phyloP scores from a whole-genome alignment of 2,797 vertebrate genomes.

The Dicrostonyx torquatus region DNA sequence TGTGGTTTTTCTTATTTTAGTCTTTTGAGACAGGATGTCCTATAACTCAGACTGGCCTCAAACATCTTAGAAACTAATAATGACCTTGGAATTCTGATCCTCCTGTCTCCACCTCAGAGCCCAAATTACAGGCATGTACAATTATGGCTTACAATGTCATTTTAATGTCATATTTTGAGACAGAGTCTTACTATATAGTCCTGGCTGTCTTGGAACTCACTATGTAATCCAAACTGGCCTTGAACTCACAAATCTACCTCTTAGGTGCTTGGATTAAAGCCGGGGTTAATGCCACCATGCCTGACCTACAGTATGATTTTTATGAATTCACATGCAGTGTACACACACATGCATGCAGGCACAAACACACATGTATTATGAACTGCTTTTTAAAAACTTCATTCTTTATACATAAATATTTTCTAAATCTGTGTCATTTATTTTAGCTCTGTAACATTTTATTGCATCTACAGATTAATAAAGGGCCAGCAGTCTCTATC shows the following conservation, averaged over 20 bases:
- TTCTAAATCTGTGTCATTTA: constrained; percentile 15
- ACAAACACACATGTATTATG: background rate
- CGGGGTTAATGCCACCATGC: background rate
- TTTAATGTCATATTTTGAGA: background rate
- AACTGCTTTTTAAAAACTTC: background rate
- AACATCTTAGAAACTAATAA: background rate
- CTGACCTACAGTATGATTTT: background rate
- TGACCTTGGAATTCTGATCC: background rate
- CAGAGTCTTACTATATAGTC: background rate
- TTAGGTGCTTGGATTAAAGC: background rate
- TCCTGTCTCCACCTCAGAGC: background rate
- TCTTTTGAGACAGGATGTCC: background rate
- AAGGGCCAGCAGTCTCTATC: background rate
- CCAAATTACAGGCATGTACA: background rate
- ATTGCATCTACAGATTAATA: background rate
- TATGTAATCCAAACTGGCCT: background rate
- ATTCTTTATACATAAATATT: constrained; percentile 33
- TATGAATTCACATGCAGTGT: background rate
- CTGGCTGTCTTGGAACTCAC: background rate
- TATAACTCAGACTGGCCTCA: background rate
- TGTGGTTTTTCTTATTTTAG: constrained; percentile 31
- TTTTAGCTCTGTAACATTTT: constrained; percentile 25
- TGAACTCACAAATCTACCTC: background rate
- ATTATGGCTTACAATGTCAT: background rate
- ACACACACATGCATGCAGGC: background rate